Conservation (phyloP, 2,888 invertebrate genomes). For the Drosophila colorata region DNA sequence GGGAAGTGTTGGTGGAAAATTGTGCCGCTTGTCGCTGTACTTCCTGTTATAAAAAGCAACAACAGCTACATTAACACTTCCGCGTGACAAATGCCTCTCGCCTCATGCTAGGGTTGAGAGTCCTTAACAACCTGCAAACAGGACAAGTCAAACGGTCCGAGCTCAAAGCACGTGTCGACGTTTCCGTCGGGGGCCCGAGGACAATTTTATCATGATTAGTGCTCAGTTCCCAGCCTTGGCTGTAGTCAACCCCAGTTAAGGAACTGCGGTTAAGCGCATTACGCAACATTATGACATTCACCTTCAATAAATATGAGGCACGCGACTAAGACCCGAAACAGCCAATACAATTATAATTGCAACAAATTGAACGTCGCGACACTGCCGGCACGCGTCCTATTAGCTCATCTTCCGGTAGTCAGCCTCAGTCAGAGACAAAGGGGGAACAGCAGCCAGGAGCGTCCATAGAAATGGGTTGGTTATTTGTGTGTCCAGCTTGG, state of each 20-base stretch:
- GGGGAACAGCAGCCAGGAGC: background rate
- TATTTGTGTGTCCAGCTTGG: conserved; percentile 6
- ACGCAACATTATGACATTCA: conserved; percentile 75
- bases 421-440: conserved; percentile 16
- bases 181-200: conserved; percentile 41
- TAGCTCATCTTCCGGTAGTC: conserved; percentile 81
- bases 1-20: conserved; percentile 51
- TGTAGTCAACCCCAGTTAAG: conserved; percentile 12
- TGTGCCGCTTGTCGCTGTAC: conserved; percentile 52
- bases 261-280: conserved; percentile 75
- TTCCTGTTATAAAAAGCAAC: conserved; percentile 77
- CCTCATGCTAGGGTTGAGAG: conserved; percentile 63
- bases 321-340: conserved; percentile 53
- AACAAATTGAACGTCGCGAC: conserved; percentile 83
- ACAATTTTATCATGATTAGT: conserved; percentile 66
- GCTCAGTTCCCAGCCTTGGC: conserved; percentile 30
- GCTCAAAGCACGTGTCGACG: conserved; percentile 71
- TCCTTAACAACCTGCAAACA: conserved; percentile 72
- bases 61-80: conserved; percentile 64
- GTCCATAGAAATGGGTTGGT: conserved; percentile 26
- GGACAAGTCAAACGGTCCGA: conserved; percentile 76
- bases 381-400: conserved; percentile 84
- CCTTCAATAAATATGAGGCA: conserved; percentile 56
- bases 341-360: conserved; percentile 84
- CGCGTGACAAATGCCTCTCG: conserved; percentile 58